phyloP scores from a whole-genome alignment of 2,113 vertebrate species.

The Gymnocephalus cernua region DNA sequence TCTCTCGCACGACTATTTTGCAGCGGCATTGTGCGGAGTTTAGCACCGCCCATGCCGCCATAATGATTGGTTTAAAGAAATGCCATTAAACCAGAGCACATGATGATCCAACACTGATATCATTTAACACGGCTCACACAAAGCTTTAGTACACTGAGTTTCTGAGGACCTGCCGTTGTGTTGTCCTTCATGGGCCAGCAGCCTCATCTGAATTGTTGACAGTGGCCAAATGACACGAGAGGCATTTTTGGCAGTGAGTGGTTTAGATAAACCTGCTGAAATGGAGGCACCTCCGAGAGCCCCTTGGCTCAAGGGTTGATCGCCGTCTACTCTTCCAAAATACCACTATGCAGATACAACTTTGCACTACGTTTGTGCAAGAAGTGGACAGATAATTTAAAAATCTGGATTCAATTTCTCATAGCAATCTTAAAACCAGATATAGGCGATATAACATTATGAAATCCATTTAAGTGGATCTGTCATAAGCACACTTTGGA shows the following conservation, averaged over 20 bases:
- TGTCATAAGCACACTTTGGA: constrained; percentile 5
- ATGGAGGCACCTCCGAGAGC: constrained; percentile 51
- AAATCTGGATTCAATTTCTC: constrained; percentile 1
- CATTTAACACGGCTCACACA: background rate
- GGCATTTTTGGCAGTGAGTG: constrained; percentile 59
- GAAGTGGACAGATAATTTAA: constrained; percentile 16
- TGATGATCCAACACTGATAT: constrained; percentile 7
- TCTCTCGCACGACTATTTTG: no score
- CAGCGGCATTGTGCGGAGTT: no score
- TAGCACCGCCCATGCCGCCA: no score
- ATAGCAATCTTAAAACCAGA: constrained; percentile 9
- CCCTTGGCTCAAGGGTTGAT: constrained; percentile 31
- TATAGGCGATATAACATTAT: background rate
- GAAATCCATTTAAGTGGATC: background rate
- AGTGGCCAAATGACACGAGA: constrained; percentile 75
- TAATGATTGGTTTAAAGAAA: no score
- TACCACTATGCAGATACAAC: constrained; percentile 6
- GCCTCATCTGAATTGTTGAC: constrained; percentile 72
- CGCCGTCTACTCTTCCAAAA: constrained; percentile 18
- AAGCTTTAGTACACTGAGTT: constrained; percentile 16
- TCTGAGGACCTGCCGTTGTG: constrained; percentile 40
- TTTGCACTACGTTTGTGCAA: background rate
- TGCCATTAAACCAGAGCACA: background rate
- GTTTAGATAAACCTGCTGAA: constrained; percentile 67
- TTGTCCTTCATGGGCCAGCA: constrained; percentile 69